Base-by-base conservation (phyloP, 2,113 vertebrate genomes). In the Sterrhoptilus dennistouni region DNA sequence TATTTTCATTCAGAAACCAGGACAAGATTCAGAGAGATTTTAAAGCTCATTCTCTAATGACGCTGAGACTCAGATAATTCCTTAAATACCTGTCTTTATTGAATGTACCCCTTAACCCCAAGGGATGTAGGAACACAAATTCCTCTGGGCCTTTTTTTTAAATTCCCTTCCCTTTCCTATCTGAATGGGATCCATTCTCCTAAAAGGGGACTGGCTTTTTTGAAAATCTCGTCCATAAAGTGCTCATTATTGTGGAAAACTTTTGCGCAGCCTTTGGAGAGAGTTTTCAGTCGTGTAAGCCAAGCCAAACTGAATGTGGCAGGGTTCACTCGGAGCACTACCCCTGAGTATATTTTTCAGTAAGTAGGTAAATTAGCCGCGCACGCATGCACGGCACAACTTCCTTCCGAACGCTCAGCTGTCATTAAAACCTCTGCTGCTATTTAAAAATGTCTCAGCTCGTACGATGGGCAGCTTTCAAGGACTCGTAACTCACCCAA, bases 311-410 rank as follows among this genome's bases (percentile, higher is more conserved):
- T 36, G 75, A 92, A 90, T 68, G 87, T 94, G 95, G 90, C 90
- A 95, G 83, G 65, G 88, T 95, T 96, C 93, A 90, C 24, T 94
- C 18, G 0, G 92, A 95, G 86, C 96, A 81, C 88, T 84, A 64
- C 93, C 92, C 93, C 57, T 49, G 86, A 90, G 95, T 90, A 86
- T 93, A 96, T 95, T 96, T 96, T 94, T 96, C 86, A 92, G 88
- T 92, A 83, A 96, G 93, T 83, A 94, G 96, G 93, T 92, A 92
- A 96, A 93, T 96, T 97, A 96, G 80, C 88, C 12, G 1, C 31
- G 14, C 86, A 84, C 35, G 2, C 90, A 87, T 28, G 79, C 95
- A 94, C 21, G 0, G 79, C 83, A 94, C 79, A 93, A 50, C 96
- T 96, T 96, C 93, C 96, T 92, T 95, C 93, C 36, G 21, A 92